Evolutionary conservation across 2,888 invertebrate genomes (phyloP).

Genomic region (Ligdia adustata): DNA sequence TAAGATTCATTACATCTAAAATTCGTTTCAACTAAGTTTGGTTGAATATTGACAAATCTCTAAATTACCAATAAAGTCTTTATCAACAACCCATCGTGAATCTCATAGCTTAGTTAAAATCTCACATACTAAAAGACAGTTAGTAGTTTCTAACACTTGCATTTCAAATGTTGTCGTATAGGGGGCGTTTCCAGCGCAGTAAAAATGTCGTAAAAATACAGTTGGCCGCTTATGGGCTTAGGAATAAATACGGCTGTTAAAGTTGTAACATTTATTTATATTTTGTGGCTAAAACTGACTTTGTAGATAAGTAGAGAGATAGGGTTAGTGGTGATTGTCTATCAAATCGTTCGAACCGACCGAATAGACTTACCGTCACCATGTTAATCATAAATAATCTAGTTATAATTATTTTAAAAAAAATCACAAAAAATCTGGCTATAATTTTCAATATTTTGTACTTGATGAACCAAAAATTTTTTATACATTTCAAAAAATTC

Average conservation of each 20-base stretch:
- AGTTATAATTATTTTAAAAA: too few relatives aligned
- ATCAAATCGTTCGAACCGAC: too few relatives aligned
- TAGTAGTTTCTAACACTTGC: constrained; percentile 14
- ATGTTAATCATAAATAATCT: too few relatives aligned
- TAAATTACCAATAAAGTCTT: constrained; percentile 7
- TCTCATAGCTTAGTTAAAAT: constrained; percentile 8
- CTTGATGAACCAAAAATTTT: too few relatives aligned
- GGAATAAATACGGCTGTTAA: constrained; percentile 53
- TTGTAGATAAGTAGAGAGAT: constrained; percentile 26
- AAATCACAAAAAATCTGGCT: too few relatives aligned
- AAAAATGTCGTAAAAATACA: constrained; percentile 49
- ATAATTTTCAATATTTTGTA: too few relatives aligned
- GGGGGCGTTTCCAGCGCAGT: constrained; percentile 35
- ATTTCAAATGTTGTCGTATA: constrained; percentile 34
- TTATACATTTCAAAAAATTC: too few relatives aligned
- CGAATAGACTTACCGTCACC: too few relatives aligned
- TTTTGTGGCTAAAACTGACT: constrained; percentile 25
- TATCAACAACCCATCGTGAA: constrained; percentile 15
- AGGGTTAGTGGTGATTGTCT: neutral
- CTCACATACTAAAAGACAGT: constrained; percentile 15
- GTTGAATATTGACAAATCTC: neutral
- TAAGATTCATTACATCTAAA: too few relatives aligned
- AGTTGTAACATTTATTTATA: constrained; percentile 25
- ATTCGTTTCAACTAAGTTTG: too few relatives aligned
- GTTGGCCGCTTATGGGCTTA: constrained; percentile 38